Base-by-base conservation (phyloP, 2,113 vertebrate genomes). In the Terrapene triunguis region DNA sequence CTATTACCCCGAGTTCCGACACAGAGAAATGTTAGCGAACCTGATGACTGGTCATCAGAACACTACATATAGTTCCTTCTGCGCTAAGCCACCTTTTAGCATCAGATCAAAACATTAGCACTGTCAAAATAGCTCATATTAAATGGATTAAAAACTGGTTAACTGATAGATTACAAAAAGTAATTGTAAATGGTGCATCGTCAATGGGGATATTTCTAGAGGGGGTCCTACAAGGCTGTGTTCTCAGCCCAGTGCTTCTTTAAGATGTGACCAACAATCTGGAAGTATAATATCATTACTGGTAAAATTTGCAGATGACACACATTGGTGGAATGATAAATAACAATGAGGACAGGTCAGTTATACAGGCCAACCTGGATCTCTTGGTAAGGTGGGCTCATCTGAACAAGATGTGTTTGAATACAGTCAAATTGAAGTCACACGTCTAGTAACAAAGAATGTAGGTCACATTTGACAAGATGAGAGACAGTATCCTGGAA, bases 171-270 rank as follows among this genome's bases (percentile, higher is more conserved):
- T 21, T n/a, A 69, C 35, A n/a, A 69, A 29, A 69, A 69, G 65
- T 21, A 8, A 69, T 69, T 69, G 65, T n/a, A n/a, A 69, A 69
- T 10, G 62, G 35, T 35, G 32, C 16, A 69, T 32, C 14, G 35
- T n/a, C 62, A 35, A 9, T n/a, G 62, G 7, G 62, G 35, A 5
- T 57, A 57, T 57, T 57, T 57, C 55, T 27, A 55, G 54, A 55
- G 54, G 21, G 9, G 22, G 22, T 55, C 54, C 54, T 55, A 27
- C 1, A 2, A 72, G 51, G 54, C 72, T 62, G 3, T 0, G 21
- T 1, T 2, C 12, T 44, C 19, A 3, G 21, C 27, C 55, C n/a
- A 3, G 74, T 50, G 44, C 5, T 14, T 14, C 5, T 10, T 22
- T n/a, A 3, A 12, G 24, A 59, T 8, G 38, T 55, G 0, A 1